Evolutionary conservation across 1,140 invertebrate species (phyloP), one percentile per base, ranked within the genome.

Genomic region (Meloidogyne chitwoodi): DNA sequence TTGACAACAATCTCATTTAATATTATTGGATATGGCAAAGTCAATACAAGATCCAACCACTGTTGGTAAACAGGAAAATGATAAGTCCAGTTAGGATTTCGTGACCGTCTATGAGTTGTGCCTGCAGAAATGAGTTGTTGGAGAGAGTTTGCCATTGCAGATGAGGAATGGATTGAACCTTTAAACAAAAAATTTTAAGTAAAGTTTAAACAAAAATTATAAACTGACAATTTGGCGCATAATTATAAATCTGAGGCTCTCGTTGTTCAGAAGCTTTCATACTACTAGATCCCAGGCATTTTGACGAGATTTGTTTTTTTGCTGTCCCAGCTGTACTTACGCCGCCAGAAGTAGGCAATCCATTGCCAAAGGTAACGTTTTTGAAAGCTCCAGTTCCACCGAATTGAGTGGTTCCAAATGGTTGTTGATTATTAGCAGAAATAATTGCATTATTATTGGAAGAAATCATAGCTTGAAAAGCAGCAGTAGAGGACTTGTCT

Each of bases 1-100:
- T 75, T 68, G 29, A 79, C 68, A 31, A 80, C 63, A 24, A 79
- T 63, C 29, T 79, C 77, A 62, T 76, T 34, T 11, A 79, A 48
- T 34, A 80, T 64, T 10, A 79, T 80, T 24, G 78, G 80, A 44
- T 79, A 81, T 4, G 78, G 78, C 27, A 79, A 61, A 22, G 76
- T 77, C 34, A 79, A 26, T 22, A 74, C 67, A n/a, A 79, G 5
- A 67, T 79, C 78, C 16, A 79, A n/a, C 78, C 78, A 79, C 14
- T 81, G 79, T 61, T 79, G 70, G 11, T 77, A 56, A 34, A 24
- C 2, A 2, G 68, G 34, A 63, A 79, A 79, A 22, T 81, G 56
- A 67, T 79, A 78, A 38, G 29, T 80, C 79, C 72, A 79, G 22
- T 48, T 81, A 14, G 68, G 72, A 31, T 63, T 79, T 6, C 77